A percentile compares a stretch with the other conserved stretches of the same genome.
Evolutionary conservation across 2,113 vertebrate genomes (phyloP).

Genomic region (Pteruthius melanotis): DNA sequence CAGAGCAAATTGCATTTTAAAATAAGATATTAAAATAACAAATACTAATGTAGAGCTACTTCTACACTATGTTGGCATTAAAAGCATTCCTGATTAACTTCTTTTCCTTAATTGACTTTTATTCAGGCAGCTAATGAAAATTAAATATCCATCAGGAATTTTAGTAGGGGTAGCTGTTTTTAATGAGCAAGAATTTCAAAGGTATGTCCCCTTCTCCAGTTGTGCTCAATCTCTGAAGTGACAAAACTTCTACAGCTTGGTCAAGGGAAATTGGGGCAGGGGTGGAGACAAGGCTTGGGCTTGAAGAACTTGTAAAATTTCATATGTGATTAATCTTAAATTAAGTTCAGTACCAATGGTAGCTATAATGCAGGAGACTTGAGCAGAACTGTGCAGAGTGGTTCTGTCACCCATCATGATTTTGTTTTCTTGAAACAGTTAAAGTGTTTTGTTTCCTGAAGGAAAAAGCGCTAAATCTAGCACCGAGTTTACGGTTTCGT

Average conservation of each 20-base stretch:
- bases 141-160: neutral
- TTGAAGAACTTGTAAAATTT: neutral
- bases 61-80: neutral
- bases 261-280: neutral
- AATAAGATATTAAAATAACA: neutral
- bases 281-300: neutral
- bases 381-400: neutral
- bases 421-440: conserved; percentile 19
- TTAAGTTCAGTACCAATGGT: neutral
- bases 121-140: neutral
- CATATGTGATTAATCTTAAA: neutral
- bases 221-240: neutral
- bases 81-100: neutral
- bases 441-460: conserved; percentile 62
- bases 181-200: neutral
- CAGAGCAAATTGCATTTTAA: neutral
- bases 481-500: neutral
- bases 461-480: conserved; percentile 34
- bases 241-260: neutral
- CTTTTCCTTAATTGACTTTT: neutral
- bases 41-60: neutral
- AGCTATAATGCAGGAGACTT: neutral
- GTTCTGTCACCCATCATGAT: neutral
- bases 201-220: neutral
- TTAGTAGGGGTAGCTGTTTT: neutral